Evolutionary conservation across 2,113 vertebrate species (phyloP), one percentile per base, ranked within the genome.

Genomic region (Muntiacus muntjak): DNA sequence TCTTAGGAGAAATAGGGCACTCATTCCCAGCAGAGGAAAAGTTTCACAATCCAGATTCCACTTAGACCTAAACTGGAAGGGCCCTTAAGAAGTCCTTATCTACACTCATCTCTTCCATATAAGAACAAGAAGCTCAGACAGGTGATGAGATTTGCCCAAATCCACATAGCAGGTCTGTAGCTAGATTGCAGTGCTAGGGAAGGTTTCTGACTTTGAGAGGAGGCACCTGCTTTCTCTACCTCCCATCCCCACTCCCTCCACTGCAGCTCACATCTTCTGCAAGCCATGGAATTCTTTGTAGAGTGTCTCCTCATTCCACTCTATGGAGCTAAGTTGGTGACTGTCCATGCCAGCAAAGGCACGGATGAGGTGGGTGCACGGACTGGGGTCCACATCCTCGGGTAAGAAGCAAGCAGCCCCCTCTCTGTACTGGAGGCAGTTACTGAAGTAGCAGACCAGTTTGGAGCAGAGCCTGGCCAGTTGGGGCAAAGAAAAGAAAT

Each of bases 361-460:
- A 1, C 98, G 99, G 43, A 99, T 95, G 40, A 99, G 97, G 93
- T 99, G 99, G 58, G 98, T 99, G 79, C 99, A 99, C 25, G 99
- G 98, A 28, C 58, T 81, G 58, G 99, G 98, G 67, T 99, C 98
- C 36, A 99, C 98, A 10, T 98, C 96, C n/a, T 96, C 62, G 9
- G 98, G 98, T 52, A 98, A 55, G 98, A 98, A 99, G 67, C 82
- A 97, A 13, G 98, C 98, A 0, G 82, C 54, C 7, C 97, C 98
- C 15, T 96, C 62, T 85, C 98, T 97, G 95, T 16, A 64, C 30
- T 64, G 30, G 30, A 16, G 14, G 30, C 60, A 33, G 60, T 64
- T 33, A 64, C 14, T 98, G 97, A 99, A 98, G 97, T 99, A 99
- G 96, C 99, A 99, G 55, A 99, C 98, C 93, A 99, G 92, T 60